Conservation (phyloP, 2,113 vertebrate species). For the Plestiodon gilberti region DNA sequence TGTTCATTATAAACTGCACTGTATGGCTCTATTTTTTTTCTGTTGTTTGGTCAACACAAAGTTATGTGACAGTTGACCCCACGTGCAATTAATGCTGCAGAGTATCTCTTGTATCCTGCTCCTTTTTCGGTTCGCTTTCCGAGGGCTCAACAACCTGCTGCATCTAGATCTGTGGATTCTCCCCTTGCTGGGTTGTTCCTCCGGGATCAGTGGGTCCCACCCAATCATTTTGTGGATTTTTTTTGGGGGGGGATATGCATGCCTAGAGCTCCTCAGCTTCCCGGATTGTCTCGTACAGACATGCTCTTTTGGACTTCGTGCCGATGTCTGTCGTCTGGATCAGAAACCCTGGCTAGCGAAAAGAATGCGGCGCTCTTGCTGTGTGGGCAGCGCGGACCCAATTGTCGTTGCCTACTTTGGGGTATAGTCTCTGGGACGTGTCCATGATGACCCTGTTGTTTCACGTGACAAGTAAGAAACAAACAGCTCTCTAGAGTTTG, state of each 20-base stretch:
- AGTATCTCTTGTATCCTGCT: not conserved
- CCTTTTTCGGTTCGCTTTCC: not conserved
- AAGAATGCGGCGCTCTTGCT: not conserved
- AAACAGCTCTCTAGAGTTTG: not conserved
- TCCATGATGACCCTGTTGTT: not conserved
- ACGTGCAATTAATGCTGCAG: accelerated
- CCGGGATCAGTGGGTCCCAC: no score
- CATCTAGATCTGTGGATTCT: not conserved
- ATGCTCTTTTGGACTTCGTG: accelerated
- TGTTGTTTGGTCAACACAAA: no score
- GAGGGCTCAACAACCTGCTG: not conserved
- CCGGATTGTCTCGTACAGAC: not conserved
- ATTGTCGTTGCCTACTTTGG: not conserved
- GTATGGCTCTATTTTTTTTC: not conserved
- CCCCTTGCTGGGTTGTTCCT: not conserved
- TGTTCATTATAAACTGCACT: not conserved
- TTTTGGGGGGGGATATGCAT: no score
- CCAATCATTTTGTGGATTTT: no score
- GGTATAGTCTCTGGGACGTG: not conserved
- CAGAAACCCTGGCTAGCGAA: not conserved
- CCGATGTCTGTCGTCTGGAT: not conserved
- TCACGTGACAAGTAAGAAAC: not conserved
- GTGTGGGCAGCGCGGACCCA: not conserved
- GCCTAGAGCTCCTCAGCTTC: no score
- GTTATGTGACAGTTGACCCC: no score